These are phyloP conservation scores for Callionymus lyra DNA, from an alignment of 2,113 vertebrate species.

Conservation along the genomic window DNA sequence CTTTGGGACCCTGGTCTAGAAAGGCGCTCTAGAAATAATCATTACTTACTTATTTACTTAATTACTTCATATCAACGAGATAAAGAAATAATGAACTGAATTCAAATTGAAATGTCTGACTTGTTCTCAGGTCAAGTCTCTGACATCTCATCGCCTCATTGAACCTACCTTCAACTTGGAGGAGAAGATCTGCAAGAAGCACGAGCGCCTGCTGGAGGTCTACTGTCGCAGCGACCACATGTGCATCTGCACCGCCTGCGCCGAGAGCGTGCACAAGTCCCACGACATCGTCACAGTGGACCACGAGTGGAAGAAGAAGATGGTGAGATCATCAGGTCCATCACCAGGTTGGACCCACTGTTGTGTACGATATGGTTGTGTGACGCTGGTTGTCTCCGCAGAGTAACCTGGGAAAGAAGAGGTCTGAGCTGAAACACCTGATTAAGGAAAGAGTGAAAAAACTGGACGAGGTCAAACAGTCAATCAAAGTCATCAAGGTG, in stretches of 20 bases:
- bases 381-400: constrained; percentile 12
- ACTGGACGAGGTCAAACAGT: constrained; percentile 69
- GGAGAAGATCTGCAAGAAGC: constrained; percentile 69
- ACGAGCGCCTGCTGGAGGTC: constrained; percentile 70
- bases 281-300: constrained; percentile 69
- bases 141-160: constrained; percentile 64
- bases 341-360: not conserved
- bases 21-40: too few relatives aligned
- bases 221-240: constrained; percentile 75
- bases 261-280: constrained; percentile 57
- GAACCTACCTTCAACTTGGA: constrained; percentile 68
- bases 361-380: too few relatives aligned
- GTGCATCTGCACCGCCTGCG: constrained; percentile 74
- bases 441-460: constrained; percentile 70
- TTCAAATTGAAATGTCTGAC: not conserved
- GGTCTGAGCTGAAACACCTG: constrained; percentile 63
- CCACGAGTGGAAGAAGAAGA: constrained; percentile 66
- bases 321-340: constrained; percentile 55
- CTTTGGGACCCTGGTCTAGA: too few relatives aligned
- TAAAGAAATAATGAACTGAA: too few relatives aligned
- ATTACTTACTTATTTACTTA: too few relatives aligned
- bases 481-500: constrained; percentile 69
- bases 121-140: constrained; percentile 42
- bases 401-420: constrained; percentile 57
- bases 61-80: too few relatives aligned